These are phyloP conservation scores for Caenorhabditis drosophilae DNA, from an alignment of 2,888 invertebrate genomes.

Conservation along the genomic window DNA sequence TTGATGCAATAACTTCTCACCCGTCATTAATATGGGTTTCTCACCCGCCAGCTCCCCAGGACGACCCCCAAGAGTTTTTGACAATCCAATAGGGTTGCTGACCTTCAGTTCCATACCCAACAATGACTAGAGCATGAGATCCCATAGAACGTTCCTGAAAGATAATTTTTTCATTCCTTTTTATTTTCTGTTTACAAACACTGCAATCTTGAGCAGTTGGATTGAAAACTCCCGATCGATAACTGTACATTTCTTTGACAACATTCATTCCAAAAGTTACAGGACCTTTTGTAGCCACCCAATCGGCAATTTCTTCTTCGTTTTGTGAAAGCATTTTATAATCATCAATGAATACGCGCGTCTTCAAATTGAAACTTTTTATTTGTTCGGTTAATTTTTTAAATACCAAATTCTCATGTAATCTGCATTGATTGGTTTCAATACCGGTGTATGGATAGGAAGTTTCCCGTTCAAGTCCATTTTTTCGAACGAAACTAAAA, in stretches of 20 bases:
- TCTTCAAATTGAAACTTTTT: constrained; percentile 16
- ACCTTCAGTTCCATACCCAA: constrained; percentile 57
- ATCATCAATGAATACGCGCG: constrained; percentile 42
- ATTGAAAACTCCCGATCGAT: constrained; percentile 56
- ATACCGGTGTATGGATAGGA: constrained; percentile 41
- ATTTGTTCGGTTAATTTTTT: neutral
- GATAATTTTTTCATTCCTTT: too few relatives aligned
- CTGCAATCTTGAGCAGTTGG: constrained; percentile 51
- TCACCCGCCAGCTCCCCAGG: constrained; percentile 51
- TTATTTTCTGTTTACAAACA: too few relatives aligned
- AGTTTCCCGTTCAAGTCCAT: constrained; percentile 49
- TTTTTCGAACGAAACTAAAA: constrained; percentile 46
- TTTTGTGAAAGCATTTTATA: constrained; percentile 34
- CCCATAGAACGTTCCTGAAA: constrained; percentile 46
- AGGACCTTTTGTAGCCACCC: constrained; percentile 57
- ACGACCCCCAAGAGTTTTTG: constrained; percentile 60
- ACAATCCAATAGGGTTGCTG: constrained; percentile 54
- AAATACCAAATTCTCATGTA: constrained; percentile 15
- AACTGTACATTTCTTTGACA: constrained; percentile 54
- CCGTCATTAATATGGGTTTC: neutral
- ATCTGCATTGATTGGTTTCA: constrained; percentile 36
- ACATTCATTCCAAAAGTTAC: constrained; percentile 63
- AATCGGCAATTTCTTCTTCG: constrained; percentile 58
- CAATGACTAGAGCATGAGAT: constrained; percentile 58
- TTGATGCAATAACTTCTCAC: neutral